Conservation (phyloP, 2,888 invertebrate genomes). For the Eupithecia insigniata region DNA sequence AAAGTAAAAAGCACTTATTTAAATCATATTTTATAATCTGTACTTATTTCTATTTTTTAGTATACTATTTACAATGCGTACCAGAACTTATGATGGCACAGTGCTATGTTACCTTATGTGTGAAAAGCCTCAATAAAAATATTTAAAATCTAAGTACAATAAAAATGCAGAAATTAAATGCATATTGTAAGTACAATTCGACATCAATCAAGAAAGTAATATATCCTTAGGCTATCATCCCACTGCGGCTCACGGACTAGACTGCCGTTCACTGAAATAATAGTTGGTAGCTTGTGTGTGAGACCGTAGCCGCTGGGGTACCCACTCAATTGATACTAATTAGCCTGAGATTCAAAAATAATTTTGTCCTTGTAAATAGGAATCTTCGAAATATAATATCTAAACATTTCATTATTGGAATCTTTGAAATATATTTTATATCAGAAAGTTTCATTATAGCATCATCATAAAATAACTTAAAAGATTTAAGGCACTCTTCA, state of each 20-base stretch:
- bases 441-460: slow-evolving; percentile 8
- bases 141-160: slow-evolving; percentile 36
- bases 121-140: slow-evolving; percentile 39
- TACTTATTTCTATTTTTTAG: slow-evolving; percentile 38
- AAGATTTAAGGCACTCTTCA: slow-evolving; percentile 31
- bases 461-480: slow-evolving; percentile 24
- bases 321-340: not conserved
- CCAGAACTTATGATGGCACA: slow-evolving; percentile 45
- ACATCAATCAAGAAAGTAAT: slow-evolving; percentile 2
- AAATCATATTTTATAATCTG: slow-evolving; percentile 32
- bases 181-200: slow-evolving; percentile 46
- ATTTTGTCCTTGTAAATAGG: slow-evolving; percentile 12
- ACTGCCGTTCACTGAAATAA: not conserved
- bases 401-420: slow-evolving; percentile 8
- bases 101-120: slow-evolving; percentile 34
- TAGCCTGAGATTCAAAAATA: slow-evolving; percentile 18
- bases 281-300: not conserved
- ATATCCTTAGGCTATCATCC: not conserved
- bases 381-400: slow-evolving; percentile 13
- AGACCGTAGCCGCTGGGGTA: not conserved
- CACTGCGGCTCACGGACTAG: not conserved
- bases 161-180: slow-evolving; percentile 50
- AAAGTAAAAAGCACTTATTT: slow-evolving; percentile 35
- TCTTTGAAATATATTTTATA: slow-evolving; percentile 11
- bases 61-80: slow-evolving; percentile 47